These are phyloP conservation scores for Elephantulus edwardii DNA, from an alignment of 2,113 vertebrate species.

Conservation along the genomic window DNA sequence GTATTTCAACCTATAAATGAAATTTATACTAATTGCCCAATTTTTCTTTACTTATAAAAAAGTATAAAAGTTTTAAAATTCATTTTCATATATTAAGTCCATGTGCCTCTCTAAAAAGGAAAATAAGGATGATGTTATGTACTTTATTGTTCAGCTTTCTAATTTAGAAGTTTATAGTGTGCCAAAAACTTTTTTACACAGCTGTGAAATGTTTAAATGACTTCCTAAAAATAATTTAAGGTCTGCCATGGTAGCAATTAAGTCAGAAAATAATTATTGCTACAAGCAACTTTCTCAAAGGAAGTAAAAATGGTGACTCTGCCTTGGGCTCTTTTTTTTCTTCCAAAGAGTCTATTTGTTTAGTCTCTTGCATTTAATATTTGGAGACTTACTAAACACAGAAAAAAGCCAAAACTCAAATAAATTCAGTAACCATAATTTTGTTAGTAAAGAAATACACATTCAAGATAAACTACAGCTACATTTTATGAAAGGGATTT, in stretches of 20 bases:
- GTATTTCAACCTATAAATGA: neutral
- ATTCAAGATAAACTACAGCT: neutral
- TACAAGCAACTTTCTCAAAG: neutral
- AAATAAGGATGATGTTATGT: constrained; percentile 22
- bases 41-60: neutral
- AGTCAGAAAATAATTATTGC: neutral
- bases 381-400: neutral
- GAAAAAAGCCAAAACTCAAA: no score
- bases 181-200: neutral
- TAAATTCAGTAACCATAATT: neutral
- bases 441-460: neutral
- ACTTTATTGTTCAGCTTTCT: neutral
- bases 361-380: neutral
- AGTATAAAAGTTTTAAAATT: constrained; percentile 12
- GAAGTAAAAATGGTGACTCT: neutral
- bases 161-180: neutral
- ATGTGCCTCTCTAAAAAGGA: neutral
- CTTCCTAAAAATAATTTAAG: neutral
- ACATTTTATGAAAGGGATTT: neutral
- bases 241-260: neutral
- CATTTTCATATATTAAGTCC: constrained; percentile 33
- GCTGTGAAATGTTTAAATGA: neutral
- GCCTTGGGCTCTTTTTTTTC: neutral
- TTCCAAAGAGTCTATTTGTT: neutral
- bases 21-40: neutral